These are phyloP conservation scores for Aplysia californica DNA, from an alignment of 1,140 invertebrate species.

Conservation along the genomic window DNA sequence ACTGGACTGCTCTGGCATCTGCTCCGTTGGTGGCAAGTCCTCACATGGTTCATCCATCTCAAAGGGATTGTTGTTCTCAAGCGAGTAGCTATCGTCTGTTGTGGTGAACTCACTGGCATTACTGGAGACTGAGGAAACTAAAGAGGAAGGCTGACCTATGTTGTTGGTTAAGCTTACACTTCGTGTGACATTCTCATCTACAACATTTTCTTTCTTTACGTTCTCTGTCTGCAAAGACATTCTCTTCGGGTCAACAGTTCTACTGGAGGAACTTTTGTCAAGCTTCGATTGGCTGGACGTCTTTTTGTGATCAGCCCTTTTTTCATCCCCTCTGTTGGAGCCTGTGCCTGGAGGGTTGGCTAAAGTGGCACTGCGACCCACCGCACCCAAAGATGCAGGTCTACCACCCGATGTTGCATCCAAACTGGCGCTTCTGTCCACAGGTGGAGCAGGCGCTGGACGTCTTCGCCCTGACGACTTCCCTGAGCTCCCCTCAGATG, in stretches of 20 bases:
- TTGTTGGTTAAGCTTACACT: slow-evolving; percentile 26
- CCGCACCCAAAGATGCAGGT: not conserved
- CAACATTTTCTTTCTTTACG: not conserved
- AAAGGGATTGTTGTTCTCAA: too few species aligned
- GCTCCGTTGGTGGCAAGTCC: too few species aligned
- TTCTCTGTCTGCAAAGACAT: not conserved
- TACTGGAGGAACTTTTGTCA: not conserved
- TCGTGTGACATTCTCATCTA: slow-evolving; percentile 5
- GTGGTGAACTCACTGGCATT: slow-evolving; percentile 23
- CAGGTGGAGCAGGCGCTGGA: slow-evolving; percentile 27
- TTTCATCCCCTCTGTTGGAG: slow-evolving; percentile 2
- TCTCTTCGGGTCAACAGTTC: not conserved
- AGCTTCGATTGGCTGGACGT: not conserved
- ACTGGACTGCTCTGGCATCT: too few species aligned
- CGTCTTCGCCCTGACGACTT: slow-evolving; percentile 8
- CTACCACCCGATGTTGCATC: not conserved
- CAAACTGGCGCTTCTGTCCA: slow-evolving; percentile 8
- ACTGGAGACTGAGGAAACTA: slow-evolving; percentile 25
- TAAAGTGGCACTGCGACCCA: not conserved
- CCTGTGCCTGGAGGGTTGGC: not conserved
- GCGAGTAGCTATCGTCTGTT: slow-evolving; percentile 13
- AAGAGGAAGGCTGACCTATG: slow-evolving; percentile 24
- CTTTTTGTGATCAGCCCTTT: not conserved
- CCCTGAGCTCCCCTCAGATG: not conserved
- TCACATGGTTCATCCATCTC: too few species aligned